These are phyloP conservation scores for Atherinomorus stipes DNA, from an alignment of 2,113 vertebrate genomes.

Conservation along the genomic window DNA sequence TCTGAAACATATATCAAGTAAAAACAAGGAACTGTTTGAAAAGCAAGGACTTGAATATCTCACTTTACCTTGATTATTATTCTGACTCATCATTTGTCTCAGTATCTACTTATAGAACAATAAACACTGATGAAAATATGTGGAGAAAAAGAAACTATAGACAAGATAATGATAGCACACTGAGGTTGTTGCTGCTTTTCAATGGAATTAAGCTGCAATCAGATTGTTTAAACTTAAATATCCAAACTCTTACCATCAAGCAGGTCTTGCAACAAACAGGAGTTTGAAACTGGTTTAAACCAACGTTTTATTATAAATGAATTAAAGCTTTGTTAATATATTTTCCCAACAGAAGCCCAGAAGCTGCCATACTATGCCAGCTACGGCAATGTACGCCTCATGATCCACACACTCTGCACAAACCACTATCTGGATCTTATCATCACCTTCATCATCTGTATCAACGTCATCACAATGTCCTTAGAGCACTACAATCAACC, in stretches of 20 bases:
- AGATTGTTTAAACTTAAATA: too few relatives aligned
- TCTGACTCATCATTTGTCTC: too few relatives aligned
- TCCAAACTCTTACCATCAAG: too few relatives aligned
- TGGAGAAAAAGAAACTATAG: not conserved
- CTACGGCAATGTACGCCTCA: constrained; percentile 91
- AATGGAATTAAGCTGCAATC: too few relatives aligned
- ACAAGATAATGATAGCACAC: constrained; percentile 12
- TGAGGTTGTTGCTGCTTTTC: too few relatives aligned
- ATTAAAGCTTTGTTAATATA: not conserved
- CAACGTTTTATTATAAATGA: not conserved
- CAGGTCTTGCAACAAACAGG: not conserved
- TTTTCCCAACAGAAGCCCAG: constrained; percentile 88
- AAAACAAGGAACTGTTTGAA: too few relatives aligned
- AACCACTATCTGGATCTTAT: constrained; percentile 99
- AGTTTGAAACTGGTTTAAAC: not conserved
- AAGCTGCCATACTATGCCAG: constrained; percentile 94
- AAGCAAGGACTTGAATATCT: too few relatives aligned
- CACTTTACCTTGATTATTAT: too few relatives aligned
- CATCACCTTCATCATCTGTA: constrained; percentile 98
- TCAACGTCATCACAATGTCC: constrained; percentile 99
- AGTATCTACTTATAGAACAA: too few relatives aligned
- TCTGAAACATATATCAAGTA: too few relatives aligned
- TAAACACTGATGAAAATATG: constrained; percentile 13
- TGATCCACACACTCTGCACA: constrained; percentile 97
- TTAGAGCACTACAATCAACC: constrained; percentile 98